Conservation (phyloP, 2,113 vertebrate genomes). For the Poecile atricapillus region DNA sequence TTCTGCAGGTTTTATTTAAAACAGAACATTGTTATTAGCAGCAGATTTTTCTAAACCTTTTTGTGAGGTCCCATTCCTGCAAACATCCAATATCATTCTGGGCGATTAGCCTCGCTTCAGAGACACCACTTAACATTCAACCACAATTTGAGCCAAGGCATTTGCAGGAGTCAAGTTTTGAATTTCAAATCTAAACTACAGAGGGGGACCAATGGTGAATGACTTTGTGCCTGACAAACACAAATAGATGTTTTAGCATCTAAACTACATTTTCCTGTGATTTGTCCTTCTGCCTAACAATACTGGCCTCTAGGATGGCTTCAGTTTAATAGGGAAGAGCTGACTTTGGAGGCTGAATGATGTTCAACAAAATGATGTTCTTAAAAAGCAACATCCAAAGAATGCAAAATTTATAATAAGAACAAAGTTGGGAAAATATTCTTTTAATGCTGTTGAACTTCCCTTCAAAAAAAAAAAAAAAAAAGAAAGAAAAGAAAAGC, state of each 20-base stretch:
- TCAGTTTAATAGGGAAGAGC: neutral
- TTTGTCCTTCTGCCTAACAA: neutral
- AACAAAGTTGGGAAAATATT: neutral
- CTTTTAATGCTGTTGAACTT: neutral
- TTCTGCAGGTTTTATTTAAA: conserved; percentile 18
- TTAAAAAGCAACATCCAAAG: neutral
- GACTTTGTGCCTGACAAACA: conserved; percentile 9
- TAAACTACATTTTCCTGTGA: neutral
- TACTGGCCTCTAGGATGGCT: neutral
- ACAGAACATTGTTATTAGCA: neutral
- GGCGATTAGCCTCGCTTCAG: conserved; percentile 35
- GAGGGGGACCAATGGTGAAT: neutral
- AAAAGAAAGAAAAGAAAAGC: neutral
- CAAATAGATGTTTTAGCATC: conserved; percentile 3
- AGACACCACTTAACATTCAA: conserved; percentile 26
- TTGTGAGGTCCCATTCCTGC: conserved; percentile 8
- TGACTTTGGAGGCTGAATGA: neutral
- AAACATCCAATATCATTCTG: neutral
- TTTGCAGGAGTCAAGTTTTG: conserved; percentile 33
- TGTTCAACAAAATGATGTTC: neutral
- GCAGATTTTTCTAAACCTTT: conserved; percentile 37
- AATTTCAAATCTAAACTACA: conserved; percentile 13
- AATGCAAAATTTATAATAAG: neutral
- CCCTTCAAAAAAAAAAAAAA: neutral
- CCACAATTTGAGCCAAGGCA: conserved; percentile 1